These are phyloP conservation scores for Drosophila pallidifrons DNA, from an alignment of 1,140 invertebrate species.

Conservation along the genomic window DNA sequence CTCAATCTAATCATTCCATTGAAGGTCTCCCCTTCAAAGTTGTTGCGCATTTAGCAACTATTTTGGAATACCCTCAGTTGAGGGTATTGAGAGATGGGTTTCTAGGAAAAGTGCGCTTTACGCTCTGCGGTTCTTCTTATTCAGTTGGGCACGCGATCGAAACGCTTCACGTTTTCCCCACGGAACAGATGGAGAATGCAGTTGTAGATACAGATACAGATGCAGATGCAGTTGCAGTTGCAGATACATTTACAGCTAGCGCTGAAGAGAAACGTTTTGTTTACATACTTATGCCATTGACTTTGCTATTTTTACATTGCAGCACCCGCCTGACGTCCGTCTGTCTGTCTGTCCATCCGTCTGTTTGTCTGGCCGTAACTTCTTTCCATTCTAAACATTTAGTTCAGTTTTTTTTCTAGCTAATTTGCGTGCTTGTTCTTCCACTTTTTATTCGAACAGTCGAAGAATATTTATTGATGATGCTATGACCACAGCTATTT, in stretches of 20 bases:
- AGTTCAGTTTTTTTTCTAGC: conserved; percentile 54
- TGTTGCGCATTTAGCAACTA: not conserved
- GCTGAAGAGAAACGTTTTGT: conserved; percentile 57
- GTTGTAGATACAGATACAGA: not conserved
- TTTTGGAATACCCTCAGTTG: not conserved
- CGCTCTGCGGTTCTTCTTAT: conserved; percentile 46
- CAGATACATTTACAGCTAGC: conserved; percentile 26
- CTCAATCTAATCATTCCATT: not conserved
- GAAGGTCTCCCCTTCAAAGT: not conserved
- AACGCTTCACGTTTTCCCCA: conserved; percentile 43
- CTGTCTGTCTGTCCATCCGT: no score
- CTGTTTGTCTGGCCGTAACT: conserved; percentile 46
- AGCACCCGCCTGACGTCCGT: conserved; percentile 11
- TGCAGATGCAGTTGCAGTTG: conserved; percentile 6
- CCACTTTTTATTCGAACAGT: conserved; percentile 73
- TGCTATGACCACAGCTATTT: conserved; percentile 78
- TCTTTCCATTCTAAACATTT: conserved; percentile 71
- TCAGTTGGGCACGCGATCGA: conserved; percentile 57
- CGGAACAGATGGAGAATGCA: conserved; percentile 5
- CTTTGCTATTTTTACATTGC: conserved; percentile 71
- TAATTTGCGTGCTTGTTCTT: conserved; percentile 66
- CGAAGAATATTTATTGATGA: conserved; percentile 73
- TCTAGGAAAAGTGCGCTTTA: conserved; percentile 46
- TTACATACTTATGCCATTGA: conserved; percentile 60
- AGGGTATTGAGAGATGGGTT: conserved; percentile 50